Conservation (phyloP, 2,113 vertebrate species). For the Trematomus loennbergii region DNA sequence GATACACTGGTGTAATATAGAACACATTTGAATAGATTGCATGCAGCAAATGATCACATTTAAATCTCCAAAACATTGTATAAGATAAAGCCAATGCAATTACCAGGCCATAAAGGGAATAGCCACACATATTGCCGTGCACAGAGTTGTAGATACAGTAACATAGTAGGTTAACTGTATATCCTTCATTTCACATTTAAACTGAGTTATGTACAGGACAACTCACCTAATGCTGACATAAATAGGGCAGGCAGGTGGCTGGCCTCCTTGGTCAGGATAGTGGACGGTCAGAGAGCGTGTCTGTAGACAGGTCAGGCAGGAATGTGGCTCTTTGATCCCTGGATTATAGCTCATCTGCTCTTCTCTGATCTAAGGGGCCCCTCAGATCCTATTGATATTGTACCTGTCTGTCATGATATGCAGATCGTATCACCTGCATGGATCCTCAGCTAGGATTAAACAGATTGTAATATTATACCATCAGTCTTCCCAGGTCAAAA, state of each 20-base stretch:
- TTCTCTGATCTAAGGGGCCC: conserved; percentile 57
- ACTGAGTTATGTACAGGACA: not conserved
- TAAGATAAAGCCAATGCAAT: not conserved
- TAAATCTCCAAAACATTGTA: not conserved
- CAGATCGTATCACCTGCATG: conserved; percentile 53
- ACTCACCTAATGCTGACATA: conserved; percentile 7
- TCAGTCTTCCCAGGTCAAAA: not conserved
- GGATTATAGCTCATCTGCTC: conserved; percentile 67
- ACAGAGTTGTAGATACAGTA: not conserved
- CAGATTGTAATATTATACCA: conserved; percentile 46
- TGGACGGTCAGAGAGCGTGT: conserved; percentile 32
- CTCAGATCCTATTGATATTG: conserved; percentile 59
- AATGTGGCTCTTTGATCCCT: conserved; percentile 79
- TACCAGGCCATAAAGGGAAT: not conserved
- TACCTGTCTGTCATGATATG: conserved; percentile 58
- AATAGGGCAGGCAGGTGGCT: conserved; percentile 22
- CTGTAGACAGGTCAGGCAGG: conserved; percentile 48
- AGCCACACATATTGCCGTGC: not conserved
- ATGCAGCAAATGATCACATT: not conserved
- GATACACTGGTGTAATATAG: not conserved
- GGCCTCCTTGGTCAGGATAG: conserved; percentile 19
- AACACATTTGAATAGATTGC: not conserved
- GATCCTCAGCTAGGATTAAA: conserved; percentile 44
- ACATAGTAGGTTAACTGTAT: not conserved
- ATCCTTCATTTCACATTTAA: not conserved